Evolutionary conservation across 2,888 invertebrate genomes (phyloP).

Genomic region (Nasonia oneida): DNA sequence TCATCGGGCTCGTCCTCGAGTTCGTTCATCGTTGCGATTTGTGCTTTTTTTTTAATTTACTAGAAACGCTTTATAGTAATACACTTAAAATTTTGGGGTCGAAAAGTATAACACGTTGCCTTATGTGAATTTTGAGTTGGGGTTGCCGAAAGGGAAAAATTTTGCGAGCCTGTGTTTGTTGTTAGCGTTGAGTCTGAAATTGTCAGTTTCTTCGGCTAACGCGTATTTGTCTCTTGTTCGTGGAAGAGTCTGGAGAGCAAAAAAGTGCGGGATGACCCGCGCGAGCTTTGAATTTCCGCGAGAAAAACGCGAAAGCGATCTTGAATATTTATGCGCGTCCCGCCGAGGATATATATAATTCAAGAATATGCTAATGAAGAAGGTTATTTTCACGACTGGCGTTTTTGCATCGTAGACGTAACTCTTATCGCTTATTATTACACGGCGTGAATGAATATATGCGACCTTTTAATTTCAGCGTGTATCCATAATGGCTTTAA

Average conservation of each 20-base stretch:
- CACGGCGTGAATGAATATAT: neutral
- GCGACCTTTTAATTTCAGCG: neutral
- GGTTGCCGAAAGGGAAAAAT: constrained; percentile 37
- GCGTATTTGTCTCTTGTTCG: neutral
- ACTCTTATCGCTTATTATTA: neutral
- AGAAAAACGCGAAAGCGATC: neutral
- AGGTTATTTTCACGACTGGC: neutral
- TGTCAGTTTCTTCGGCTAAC: constrained; percentile 1
- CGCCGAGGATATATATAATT: neutral
- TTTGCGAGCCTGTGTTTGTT: neutral
- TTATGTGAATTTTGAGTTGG: constrained; percentile 17
- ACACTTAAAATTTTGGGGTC: constrained; percentile 57
- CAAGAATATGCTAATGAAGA: neutral
- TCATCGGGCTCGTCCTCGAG: constrained; percentile 70
- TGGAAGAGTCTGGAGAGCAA: neutral
- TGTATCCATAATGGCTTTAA: neutral
- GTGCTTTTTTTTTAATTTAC: constrained; percentile 10
- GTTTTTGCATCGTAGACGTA: neutral
- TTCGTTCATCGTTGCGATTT: constrained; percentile 64
- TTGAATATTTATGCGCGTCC: neutral
- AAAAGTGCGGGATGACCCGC: neutral
- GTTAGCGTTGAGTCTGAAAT: constrained; percentile 20
- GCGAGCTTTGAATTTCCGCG: neutral
- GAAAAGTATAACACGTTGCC: constrained; percentile 47
- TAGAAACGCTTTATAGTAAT: neutral